phyloP scores from a whole-genome alignment of 2,113 vertebrate genomes.

The Platycercus adscitus region DNA sequence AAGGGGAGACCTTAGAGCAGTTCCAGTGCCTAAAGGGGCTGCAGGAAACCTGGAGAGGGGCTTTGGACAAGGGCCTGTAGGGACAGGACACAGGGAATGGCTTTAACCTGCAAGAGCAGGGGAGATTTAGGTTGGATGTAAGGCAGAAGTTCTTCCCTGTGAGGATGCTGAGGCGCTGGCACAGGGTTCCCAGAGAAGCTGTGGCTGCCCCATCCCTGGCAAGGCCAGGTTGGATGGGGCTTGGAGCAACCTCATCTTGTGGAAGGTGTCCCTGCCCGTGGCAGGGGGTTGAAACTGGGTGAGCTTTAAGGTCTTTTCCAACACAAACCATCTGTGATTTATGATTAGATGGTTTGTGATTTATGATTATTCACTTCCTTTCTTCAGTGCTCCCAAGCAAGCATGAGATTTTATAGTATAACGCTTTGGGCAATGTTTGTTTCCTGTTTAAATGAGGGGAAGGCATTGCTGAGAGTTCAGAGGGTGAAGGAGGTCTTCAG shows the following conservation, averaged over 20 bases:
- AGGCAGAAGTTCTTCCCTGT: no score
- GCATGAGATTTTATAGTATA: accelerated
- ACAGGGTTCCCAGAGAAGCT: background rate
- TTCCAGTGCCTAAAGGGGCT: no score
- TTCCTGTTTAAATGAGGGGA: background rate
- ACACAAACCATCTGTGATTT: background rate
- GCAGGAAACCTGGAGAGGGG: no score
- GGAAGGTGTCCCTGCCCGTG: accelerated
- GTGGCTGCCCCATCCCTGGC: background rate
- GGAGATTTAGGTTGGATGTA: no score
- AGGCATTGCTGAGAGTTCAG: background rate
- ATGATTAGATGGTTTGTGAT: accelerated
- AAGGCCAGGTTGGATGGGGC: background rate
- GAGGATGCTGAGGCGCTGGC: no score
- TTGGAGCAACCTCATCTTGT: accelerated
- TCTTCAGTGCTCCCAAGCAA: background rate
- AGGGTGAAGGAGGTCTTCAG: background rate
- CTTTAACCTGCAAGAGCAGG: no score
- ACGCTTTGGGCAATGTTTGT: accelerated
- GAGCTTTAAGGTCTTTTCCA: background rate
- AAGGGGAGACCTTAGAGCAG: no score
- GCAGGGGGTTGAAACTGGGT: background rate
- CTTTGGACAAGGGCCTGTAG: no score
- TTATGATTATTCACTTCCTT: accelerated
- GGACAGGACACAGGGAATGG: no score